Evolutionary conservation across 1,140 invertebrate genomes (phyloP).

Genomic region (Brachionus calyciflorus): DNA sequence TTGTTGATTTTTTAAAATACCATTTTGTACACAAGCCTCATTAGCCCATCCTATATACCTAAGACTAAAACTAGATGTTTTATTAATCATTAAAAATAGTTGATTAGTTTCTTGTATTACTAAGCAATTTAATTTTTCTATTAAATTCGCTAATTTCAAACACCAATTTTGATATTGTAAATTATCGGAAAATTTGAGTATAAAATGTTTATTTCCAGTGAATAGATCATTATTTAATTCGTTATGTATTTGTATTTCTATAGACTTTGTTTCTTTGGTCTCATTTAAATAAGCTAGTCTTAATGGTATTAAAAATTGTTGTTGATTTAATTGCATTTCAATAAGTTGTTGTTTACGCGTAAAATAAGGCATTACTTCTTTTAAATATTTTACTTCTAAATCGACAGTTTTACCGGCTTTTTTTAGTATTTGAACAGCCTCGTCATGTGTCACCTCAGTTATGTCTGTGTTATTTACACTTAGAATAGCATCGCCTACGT

Average conservation of each 20-base stretch:
- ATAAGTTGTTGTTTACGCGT: neutral
- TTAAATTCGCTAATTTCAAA: conserved; percentile 80
- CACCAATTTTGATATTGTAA: conserved; percentile 74
- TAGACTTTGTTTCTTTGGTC: conserved; percentile 61
- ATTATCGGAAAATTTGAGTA: conserved; percentile 65
- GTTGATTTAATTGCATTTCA: neutral
- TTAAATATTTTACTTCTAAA: conserved; percentile 78
- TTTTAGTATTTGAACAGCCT: conserved; percentile 94
- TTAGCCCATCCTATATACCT: conserved; percentile 78
- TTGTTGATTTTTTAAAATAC: conserved; percentile 43
- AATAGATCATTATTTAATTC: neutral
- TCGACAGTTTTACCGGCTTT: conserved; percentile 93
- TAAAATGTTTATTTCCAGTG: conserved; percentile 80
- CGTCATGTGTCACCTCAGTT: conserved; percentile 92
- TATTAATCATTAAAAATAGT: conserved; percentile 50
- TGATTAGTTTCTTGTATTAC: conserved; percentile 60
- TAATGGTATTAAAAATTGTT: neutral
- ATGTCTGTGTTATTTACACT: conserved; percentile 95
- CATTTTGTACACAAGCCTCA: conserved; percentile 55
- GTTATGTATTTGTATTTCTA: conserved; percentile 66
- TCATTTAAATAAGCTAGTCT: neutral
- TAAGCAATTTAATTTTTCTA: conserved; percentile 66
- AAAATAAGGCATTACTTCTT: conserved; percentile 36
- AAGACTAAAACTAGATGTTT: neutral
- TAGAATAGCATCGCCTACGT: conserved; percentile 96